phyloP scores from a whole-genome alignment of 2,888 invertebrate genomes.

The Andrena camellia region DNA sequence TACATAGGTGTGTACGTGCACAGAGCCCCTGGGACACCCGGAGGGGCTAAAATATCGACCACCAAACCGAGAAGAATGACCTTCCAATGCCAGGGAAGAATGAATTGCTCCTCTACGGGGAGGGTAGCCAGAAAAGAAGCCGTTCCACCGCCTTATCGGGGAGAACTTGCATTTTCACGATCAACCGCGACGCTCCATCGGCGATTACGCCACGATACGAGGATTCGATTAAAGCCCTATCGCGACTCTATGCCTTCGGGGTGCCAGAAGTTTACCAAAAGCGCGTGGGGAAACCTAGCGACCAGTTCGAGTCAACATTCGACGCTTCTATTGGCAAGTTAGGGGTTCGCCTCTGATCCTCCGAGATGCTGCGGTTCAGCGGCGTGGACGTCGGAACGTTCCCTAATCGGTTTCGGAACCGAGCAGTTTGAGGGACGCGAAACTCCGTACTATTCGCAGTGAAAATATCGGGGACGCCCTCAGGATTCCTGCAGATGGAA shows the following conservation, averaged over 20 bases:
- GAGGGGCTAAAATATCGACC: slow-evolving; percentile 52
- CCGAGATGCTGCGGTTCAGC: slow-evolving; percentile 15
- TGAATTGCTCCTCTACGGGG: background rate
- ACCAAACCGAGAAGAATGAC: slow-evolving; percentile 16
- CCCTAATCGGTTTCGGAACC: slow-evolving; percentile 16
- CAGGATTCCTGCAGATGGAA: background rate
- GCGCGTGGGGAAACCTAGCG: slow-evolving; percentile 40
- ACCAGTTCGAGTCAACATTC: background rate
- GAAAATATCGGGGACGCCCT: background rate
- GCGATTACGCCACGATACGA: slow-evolving; percentile 30
- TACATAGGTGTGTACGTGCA: slow-evolving; percentile 22
- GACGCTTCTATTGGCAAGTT: background rate
- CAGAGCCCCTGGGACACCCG: slow-evolving; percentile 19
- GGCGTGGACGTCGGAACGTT: background rate
- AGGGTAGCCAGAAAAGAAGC: background rate
- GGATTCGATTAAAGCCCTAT: slow-evolving; percentile 15
- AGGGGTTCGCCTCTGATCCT: slow-evolving; percentile 22
- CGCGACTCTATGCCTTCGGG: background rate
- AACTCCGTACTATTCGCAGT: background rate
- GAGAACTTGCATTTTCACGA: slow-evolving; percentile 13
- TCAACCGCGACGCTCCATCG: slow-evolving; percentile 28
- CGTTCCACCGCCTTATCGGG: slow-evolving; percentile 8
- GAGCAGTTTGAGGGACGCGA: background rate
- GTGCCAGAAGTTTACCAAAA: too few species aligned
- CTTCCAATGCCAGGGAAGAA: slow-evolving; percentile 10